Evolutionary conservation across 2,888 invertebrate species (phyloP), one percentile per base, ranked within the genome.

Genomic region (Tortrix viridana): DNA sequence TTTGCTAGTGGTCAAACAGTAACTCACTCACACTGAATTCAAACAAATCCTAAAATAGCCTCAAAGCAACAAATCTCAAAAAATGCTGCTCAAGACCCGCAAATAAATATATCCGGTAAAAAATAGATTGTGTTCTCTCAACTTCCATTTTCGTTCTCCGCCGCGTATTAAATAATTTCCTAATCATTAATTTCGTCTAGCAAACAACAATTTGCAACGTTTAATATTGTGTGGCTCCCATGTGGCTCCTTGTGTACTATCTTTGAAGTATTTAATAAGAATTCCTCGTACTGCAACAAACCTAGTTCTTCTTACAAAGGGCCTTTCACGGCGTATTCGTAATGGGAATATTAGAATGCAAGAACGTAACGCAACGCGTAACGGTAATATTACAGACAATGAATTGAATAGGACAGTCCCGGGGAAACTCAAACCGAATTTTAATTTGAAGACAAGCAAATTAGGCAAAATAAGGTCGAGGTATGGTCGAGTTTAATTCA

Each of bases 301-400:
- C 50, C 20, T 50, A 50, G 49, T 49, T 49, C 50, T 32, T 32
- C 6, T 37, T 19, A 50, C 50, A 32, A 50, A 50, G 50, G 50
- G 50, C 50, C 50, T 20, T 50, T 38, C 37, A 37, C 37, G 32
- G 49, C 12, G 37, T 50, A 50, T 50, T 50, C 37, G 37, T 50
- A 50, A 50, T 50, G 50, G 50, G 37, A 37, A 50, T 37, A 50
- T 50, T 50, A 50, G 37, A 50, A 50, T 50, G 50, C 50, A 38
- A 20, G 50, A 50, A 50, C 37, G 50, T 74, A 70, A 71, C 67
- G 75, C 81, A 80, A 81, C 62, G 68, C 52, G 65, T 81, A 81
- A 82, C 85, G 85, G 86, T 82, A 74, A 67, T 49, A 68, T 66
- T 67, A 67, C 62, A 20, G 41, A 37, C 50, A 37, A 50, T 50